phyloP scores from a whole-genome alignment of 2,888 invertebrate genomes.

The Muscina levida region DNA sequence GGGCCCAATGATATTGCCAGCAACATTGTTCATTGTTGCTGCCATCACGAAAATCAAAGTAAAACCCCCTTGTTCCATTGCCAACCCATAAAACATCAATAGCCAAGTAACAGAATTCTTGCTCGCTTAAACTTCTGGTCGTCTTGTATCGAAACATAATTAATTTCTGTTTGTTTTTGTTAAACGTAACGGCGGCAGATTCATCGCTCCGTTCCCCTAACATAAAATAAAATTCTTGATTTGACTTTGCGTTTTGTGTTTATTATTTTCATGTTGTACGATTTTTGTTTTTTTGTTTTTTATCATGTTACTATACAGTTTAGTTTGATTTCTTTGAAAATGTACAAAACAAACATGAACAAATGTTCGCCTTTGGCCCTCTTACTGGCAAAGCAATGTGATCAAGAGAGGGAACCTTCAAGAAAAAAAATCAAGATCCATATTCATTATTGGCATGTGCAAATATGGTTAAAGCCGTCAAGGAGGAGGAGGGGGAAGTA shows the following conservation, averaged over 20 bases:
- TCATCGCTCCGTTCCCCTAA: constrained; percentile 41
- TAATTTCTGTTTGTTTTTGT: constrained; percentile 69
- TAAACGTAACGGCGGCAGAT: constrained; percentile 55
- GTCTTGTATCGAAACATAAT: constrained; percentile 68
- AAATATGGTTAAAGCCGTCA: constrained; percentile 27
- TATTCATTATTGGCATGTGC: constrained; percentile 56
- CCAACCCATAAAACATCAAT: constrained; percentile 16
- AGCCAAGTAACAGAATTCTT: constrained; percentile 18
- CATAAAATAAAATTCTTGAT: constrained; percentile 54
- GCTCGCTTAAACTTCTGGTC: constrained; percentile 20
- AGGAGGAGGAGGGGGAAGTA: no score
- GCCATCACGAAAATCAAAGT: not conserved
- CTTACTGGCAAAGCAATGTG: not conserved
- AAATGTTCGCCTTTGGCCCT: constrained; percentile 5
- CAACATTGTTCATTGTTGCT: not conserved
- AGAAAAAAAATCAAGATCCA: no score
- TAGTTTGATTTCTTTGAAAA: constrained; percentile 46
- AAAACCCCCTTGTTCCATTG: not conserved
- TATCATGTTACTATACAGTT: constrained; percentile 40
- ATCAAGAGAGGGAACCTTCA: constrained; percentile 13
- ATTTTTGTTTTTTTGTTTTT: constrained; percentile 35
- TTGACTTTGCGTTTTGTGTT: constrained; percentile 35
- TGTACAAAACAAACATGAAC: not conserved
- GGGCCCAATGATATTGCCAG: not conserved
- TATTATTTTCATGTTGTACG: constrained; percentile 37